phyloP scores from a whole-genome alignment of 2,888 invertebrate species.

The Petrolisthes cinctipes region DNA sequence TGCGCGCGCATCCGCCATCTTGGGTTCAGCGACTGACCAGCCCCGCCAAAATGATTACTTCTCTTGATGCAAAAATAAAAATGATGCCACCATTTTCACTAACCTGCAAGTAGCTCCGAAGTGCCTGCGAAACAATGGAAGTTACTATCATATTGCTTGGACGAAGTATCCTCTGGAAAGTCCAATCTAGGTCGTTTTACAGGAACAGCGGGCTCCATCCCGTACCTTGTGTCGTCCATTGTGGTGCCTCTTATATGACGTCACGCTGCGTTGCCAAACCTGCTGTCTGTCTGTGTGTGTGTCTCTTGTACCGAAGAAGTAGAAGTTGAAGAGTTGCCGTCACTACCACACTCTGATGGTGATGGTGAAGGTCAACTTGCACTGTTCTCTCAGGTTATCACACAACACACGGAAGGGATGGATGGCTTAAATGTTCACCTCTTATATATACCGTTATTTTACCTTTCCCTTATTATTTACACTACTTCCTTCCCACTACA shows the following conservation, averaged over 20 bases:
- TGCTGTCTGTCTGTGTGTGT: not conserved
- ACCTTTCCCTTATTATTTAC: no score
- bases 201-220: conserved; percentile 62
- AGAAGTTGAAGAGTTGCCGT: no score
- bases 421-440: no score
- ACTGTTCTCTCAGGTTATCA: not conserved
- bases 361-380: not conserved
- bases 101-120: conserved; percentile 59
- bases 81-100: conserved; percentile 25
- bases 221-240: conserved; percentile 61
- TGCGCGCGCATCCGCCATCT: conserved; percentile 61
- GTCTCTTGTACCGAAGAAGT: not conserved
- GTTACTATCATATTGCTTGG: conserved; percentile 47
- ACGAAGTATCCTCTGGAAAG: conserved; percentile 59
- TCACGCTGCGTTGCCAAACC: conserved; percentile 54
- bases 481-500: no score
- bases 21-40: conserved; percentile 46
- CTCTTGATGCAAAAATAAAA: conserved; percentile 24
- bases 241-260: conserved; percentile 48
- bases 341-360: no score
- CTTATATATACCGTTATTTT: no score
- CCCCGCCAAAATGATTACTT: conserved; percentile 50
- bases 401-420: no score
- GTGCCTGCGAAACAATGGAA: conserved; percentile 62
- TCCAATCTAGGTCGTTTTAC: conserved; percentile 64